Evolutionary conservation across 1,140 invertebrate species (phyloP).

Genomic region (Copidosoma floridanum): DNA sequence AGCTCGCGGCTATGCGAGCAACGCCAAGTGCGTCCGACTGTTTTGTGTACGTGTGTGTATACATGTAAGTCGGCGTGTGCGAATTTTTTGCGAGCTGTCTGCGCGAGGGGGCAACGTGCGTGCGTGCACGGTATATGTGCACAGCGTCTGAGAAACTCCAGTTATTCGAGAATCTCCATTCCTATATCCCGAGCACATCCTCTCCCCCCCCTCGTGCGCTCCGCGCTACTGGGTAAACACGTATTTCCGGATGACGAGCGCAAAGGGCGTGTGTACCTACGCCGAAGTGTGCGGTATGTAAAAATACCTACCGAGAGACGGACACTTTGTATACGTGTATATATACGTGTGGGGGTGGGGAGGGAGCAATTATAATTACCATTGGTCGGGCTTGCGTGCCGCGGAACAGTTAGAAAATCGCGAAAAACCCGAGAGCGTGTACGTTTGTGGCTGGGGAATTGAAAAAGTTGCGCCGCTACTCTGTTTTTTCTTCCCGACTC

Average conservation of each 20-base stretch:
- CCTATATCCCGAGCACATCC: slow-evolving; percentile 19
- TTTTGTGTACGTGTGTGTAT: too few species aligned
- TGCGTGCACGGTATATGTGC: background rate
- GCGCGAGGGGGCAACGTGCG: background rate
- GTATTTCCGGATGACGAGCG: too few species aligned
- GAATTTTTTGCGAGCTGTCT: slow-evolving; percentile 8
- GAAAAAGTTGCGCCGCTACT: too few species aligned
- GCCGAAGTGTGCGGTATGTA: too few species aligned
- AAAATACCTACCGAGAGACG: too few species aligned
- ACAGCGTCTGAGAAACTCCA: slow-evolving; percentile 11
- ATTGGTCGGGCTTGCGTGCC: slow-evolving; percentile 44
- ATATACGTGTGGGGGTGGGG: background rate
- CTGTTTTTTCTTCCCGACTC: too few species aligned
- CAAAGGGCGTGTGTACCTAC: too few species aligned
- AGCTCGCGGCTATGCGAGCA: slow-evolving; percentile 4
- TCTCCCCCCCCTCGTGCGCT: slow-evolving; percentile 15
- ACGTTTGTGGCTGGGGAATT: too few species aligned
- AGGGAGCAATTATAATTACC: slow-evolving; percentile 49
- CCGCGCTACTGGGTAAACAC: background rate
- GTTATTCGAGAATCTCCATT: slow-evolving; percentile 22
- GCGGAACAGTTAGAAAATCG: slow-evolving; percentile 37
- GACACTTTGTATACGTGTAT: slow-evolving; percentile 9
- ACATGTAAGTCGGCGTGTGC: too few species aligned
- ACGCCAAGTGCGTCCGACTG: slow-evolving; percentile 12
- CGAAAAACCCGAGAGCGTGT: too few species aligned